These are phyloP conservation scores for Falco naumanni DNA, from an alignment of 2,797 vertebrate species.

Conservation along the genomic window DNA sequence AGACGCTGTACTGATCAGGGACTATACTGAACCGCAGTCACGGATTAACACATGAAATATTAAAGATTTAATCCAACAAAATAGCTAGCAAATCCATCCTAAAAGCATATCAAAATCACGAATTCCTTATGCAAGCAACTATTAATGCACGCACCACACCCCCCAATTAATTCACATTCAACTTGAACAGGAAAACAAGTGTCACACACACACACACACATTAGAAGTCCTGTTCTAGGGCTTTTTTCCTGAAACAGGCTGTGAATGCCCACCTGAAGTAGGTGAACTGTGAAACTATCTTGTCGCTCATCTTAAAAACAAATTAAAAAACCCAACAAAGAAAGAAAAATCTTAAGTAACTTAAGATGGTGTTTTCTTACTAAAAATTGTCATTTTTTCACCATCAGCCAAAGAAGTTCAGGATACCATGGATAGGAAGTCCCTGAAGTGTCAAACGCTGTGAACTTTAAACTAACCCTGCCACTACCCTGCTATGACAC, in stretches of 20 bases:
- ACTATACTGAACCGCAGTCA: background rate
- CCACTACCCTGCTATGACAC: background rate
- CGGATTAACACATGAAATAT: background rate
- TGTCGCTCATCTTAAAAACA: background rate
- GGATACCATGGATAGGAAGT: background rate
- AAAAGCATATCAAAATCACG: background rate
- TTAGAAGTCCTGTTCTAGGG: background rate
- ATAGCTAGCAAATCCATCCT: background rate
- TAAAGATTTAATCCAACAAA: background rate
- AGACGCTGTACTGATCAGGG: background rate
- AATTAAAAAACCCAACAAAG: fast-evolving
- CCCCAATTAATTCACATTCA: background rate
- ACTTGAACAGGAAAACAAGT: background rate
- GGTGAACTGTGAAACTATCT: background rate
- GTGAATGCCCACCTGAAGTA: background rate
- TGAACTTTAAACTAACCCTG: background rate
- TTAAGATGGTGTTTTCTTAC: background rate
- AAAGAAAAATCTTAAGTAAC: background rate
- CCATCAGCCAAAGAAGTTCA: background rate
- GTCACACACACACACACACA: background rate
- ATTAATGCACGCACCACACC: background rate
- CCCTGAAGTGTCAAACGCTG: background rate
- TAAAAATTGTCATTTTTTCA: background rate
- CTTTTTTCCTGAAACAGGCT: background rate
- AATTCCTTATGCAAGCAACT: background rate